Conservation (phyloP, 2,113 vertebrate species). For the Ranitomeya variabilis region DNA sequence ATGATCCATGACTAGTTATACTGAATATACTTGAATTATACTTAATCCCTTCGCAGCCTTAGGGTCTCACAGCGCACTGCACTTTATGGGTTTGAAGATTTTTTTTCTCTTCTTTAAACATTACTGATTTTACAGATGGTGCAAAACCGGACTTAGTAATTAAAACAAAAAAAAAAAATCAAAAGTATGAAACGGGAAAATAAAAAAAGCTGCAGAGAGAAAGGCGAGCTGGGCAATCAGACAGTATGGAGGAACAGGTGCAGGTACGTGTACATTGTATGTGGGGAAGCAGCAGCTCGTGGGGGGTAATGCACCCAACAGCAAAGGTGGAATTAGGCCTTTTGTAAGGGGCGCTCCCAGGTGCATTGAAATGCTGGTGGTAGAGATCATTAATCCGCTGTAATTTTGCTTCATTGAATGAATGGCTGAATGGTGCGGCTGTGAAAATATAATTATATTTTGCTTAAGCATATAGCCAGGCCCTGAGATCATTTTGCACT, state of each 20-base stretch:
- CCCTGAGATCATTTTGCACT: conserved; percentile 54
- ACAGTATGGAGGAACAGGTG: conserved; percentile 44
- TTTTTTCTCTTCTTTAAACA: neutral
- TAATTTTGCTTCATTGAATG: conserved; percentile 51
- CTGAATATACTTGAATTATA: conserved; percentile 64
- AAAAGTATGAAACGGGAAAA: neutral
- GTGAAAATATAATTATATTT: conserved; percentile 57
- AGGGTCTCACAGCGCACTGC: conserved; percentile 25
- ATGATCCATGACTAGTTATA: conserved; percentile 47
- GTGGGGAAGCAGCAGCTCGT: conserved; percentile 43
- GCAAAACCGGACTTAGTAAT: neutral
- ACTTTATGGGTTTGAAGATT: neutral
- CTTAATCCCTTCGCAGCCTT: conserved; percentile 24
- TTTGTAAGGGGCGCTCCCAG: conserved; percentile 53
- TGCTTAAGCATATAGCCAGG: conserved; percentile 47
- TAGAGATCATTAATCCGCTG: conserved; percentile 52
- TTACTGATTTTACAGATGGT: neutral
- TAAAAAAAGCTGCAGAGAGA: neutral
- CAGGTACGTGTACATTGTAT: conserved; percentile 45
- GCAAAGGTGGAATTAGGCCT: conserved; percentile 52
- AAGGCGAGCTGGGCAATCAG: conserved; percentile 14
- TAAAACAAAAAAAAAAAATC: neutral
- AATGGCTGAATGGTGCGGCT: conserved; percentile 47
- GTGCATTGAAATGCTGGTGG: conserved; percentile 54
- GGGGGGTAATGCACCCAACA: conserved; percentile 54